These are phyloP conservation scores for Cacatua alba DNA, from an alignment of 2,113 vertebrate species.

Conservation along the genomic window DNA sequence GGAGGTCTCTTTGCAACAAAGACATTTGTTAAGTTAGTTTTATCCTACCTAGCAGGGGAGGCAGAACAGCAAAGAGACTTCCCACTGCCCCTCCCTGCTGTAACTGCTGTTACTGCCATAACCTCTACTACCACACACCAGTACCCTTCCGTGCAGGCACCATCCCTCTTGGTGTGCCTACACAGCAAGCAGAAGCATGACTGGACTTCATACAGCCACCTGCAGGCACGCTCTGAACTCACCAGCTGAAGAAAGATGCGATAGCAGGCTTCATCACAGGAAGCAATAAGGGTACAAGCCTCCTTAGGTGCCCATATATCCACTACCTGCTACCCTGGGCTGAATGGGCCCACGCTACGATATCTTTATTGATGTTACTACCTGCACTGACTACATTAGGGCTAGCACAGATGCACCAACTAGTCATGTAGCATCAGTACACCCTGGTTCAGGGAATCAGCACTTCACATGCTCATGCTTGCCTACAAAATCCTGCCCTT, in stretches of 20 bases:
- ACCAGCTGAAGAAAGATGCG: not conserved
- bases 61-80: not conserved
- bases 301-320: not conserved
- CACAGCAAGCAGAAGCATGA: rapidly evolving
- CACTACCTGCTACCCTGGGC: too few species aligned
- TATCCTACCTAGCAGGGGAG: not conserved
- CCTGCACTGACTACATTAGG: not conserved
- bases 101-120: not conserved
- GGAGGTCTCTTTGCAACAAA: not conserved
- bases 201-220: not conserved
- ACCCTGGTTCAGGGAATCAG: rapidly evolving
- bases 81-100: not conserved
- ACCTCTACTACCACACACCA: not conserved
- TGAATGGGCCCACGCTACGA: rapidly evolving
- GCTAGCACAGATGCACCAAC: not conserved
- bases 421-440: not conserved
- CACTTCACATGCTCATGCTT: rapidly evolving
- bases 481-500: not conserved
- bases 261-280: not conserved
- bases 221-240: not conserved
- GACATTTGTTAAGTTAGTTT: not conserved
- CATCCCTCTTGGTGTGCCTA: not conserved
- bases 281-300: not conserved
- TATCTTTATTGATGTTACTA: not conserved
- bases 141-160: not conserved